Evolutionary conservation across 2,888 invertebrate genomes (phyloP), one percentile per base, ranked within the genome.

Genomic region (Artemia sp.): DNA sequence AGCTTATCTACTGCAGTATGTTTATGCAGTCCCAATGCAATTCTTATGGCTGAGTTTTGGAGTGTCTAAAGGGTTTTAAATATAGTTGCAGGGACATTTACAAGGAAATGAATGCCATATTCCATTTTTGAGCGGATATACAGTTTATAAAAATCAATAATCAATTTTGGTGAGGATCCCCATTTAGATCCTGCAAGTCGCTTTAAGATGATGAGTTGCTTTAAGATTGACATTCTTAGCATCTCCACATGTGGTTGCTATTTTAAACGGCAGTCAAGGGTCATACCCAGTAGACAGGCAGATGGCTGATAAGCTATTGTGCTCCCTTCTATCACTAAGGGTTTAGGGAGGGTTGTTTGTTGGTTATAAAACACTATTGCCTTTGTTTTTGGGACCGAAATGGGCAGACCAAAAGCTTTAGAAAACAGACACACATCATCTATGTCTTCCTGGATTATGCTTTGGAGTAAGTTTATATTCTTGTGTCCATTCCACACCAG

Each of bases 341-440:
- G 58, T 58, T n/a, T 58, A 8, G 19, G 58, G 10, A 19, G n/a
- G 19, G 58, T n/a, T 9, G 58, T 1, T 58, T 58, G n/a, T 8
- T 10, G 58, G 8, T 8, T 58, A 8, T 58, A 10, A 1, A 58
- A 58, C 8, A 58, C 10, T 8, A 58, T 58, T 19, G 58, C 58
- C 9, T 58, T 58, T 19, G 58, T 58, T 58, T 58, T 58, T n/a
- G 58, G 19, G 8, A 8, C 58, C 8, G 8, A 58, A 58, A 58
- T 58, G 58, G 58, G 58, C 58, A 58, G 58, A 8, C 10, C 58
- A 58, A 58, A 58, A 14, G 58, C 58, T 58, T 58, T 19, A n/a
- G 58, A 58, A 58, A 58, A 58, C n/a, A n/a, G 58, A 10, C 58
- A 58, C 58, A 58, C 58, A 58, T 58, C 58, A 19, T 58, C 8